Conservation (phyloP, 2,888 invertebrate species). For the Creontiades dilutus region DNA sequence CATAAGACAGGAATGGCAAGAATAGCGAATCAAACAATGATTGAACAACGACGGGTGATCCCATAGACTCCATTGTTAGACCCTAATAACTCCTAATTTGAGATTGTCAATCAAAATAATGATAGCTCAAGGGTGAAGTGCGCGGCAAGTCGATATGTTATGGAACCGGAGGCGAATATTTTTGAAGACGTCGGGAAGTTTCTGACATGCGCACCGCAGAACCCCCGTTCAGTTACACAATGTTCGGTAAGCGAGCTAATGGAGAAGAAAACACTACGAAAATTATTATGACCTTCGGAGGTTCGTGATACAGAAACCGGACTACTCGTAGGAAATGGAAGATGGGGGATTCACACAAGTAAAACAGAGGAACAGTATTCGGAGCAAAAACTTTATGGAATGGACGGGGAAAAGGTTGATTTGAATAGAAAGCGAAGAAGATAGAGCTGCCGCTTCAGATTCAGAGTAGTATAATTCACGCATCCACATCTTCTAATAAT, state of each 20-base stretch:
- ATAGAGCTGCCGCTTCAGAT: too few species aligned
- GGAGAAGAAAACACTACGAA: conserved; percentile 34
- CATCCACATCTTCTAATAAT: too few species aligned
- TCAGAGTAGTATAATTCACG: too few species aligned
- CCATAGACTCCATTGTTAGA: too few species aligned
- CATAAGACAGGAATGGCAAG: too few species aligned
- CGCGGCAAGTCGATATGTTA: not conserved
- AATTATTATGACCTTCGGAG: conserved; percentile 15
- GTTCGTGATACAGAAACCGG: conserved; percentile 11
- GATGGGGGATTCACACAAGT: not conserved
- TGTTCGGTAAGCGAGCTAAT: conserved; percentile 39
- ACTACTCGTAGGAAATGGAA: not conserved
- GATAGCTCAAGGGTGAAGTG: not conserved
- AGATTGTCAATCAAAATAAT: not conserved
- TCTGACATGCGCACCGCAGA: conserved; percentile 2
- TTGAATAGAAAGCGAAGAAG: not conserved
- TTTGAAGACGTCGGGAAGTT: not conserved
- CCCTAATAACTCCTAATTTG: too few species aligned
- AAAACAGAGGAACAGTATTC: too few species aligned
- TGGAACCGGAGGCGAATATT: not conserved
- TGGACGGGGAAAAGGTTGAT: not conserved
- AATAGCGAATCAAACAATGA: too few species aligned
- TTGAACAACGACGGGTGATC: too few species aligned
- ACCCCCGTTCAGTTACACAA: not conserved
- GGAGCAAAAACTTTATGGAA: not conserved